Conservation (phyloP, 2,888 invertebrate species). For the Dynastes hyllus region DNA sequence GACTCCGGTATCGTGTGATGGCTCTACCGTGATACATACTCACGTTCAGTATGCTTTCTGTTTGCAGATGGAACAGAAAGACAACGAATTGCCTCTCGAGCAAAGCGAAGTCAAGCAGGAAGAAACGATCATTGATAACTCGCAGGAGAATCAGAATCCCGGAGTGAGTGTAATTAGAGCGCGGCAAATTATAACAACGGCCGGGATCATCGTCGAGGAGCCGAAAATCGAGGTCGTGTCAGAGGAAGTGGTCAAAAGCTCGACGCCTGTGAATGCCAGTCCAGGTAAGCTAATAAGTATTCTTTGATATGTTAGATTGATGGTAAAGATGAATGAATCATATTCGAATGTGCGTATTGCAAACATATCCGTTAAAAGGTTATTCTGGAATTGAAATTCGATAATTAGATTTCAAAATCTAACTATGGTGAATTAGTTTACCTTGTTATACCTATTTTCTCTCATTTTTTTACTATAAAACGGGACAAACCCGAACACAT, state of each 20-base stretch:
- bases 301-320: neutral
- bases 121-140: constrained; percentile 27
- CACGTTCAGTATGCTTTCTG: constrained; percentile 35
- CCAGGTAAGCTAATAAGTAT: constrained; percentile 35
- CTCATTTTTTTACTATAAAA: too few species aligned
- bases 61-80: constrained; percentile 52
- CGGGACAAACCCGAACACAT: too few species aligned
- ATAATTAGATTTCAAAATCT: too few species aligned
- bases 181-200: constrained; percentile 66
- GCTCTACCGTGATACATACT: constrained; percentile 36
- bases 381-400: too few species aligned
- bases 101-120: constrained; percentile 42
- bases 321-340: constrained; percentile 8
- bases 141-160: constrained; percentile 40
- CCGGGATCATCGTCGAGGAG: constrained; percentile 67
- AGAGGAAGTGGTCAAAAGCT: constrained; percentile 66
- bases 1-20: neutral
- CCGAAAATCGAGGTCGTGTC: constrained; percentile 63
- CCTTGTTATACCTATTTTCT: too few species aligned
- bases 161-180: constrained; percentile 50
- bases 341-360: too few species aligned
- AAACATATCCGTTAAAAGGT: too few species aligned
- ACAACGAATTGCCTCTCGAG: constrained; percentile 36
- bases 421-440: too few species aligned
- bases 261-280: constrained; percentile 54